Conservation (phyloP, 2,797 vertebrate species). For the Thamnophis elegans region DNA sequence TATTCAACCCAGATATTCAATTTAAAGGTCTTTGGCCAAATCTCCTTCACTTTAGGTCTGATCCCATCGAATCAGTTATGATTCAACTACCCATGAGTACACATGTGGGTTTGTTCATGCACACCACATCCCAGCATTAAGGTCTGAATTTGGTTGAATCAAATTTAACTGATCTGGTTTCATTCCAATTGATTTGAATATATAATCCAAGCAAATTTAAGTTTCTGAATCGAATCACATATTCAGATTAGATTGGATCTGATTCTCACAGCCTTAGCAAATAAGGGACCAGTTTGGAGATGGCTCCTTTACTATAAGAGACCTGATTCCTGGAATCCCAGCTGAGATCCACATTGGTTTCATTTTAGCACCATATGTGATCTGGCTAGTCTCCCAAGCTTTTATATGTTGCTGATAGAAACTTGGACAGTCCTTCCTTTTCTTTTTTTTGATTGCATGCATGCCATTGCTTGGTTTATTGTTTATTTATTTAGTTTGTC, state of each 20-base stretch:
- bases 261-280: background rate
- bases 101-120: background rate
- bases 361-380: background rate
- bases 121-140: background rate
- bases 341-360: background rate
- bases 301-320: background rate
- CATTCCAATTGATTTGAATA: background rate
- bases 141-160: background rate
- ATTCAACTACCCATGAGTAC: background rate
- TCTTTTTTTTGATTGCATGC: background rate
- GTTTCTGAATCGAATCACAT: background rate
- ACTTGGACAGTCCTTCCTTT: background rate
- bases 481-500: too few species aligned
- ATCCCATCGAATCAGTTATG: background rate
- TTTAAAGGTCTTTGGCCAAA: background rate
- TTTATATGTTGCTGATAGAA: background rate
- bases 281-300: background rate
- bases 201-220: background rate
- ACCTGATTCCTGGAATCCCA: background rate
- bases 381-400: background rate
- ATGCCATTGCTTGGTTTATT: background rate
- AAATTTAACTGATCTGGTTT: background rate
- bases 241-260: background rate
- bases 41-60: background rate
- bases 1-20: background rate